A percentile compares a stretch with the other conserved stretches of the same genome.
These are phyloP conservation scores for Scaptomyza pallida DNA, from an alignment of 1,140 invertebrate genomes.

Conservation along the genomic window DNA sequence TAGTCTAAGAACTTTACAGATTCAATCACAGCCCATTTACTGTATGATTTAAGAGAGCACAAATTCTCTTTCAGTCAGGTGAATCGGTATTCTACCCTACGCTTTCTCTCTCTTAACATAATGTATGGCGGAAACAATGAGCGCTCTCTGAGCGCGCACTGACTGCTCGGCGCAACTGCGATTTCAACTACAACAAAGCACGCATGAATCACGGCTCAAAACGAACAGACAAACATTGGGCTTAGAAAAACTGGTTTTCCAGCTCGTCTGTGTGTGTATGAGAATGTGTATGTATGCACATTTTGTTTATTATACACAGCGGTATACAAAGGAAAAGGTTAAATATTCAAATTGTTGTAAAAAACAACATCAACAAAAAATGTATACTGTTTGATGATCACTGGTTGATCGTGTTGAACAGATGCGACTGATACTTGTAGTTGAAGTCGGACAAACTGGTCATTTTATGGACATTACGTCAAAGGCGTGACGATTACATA, in stretches of 20 bases:
- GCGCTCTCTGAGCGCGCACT: slow-evolving; percentile 31
- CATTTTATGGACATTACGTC: slow-evolving; percentile 49
- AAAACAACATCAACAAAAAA: slow-evolving; percentile 31
- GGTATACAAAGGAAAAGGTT: slow-evolving; percentile 65
- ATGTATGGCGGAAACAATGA: slow-evolving; percentile 33
- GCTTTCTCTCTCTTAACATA: slow-evolving; percentile 1
- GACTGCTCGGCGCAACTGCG: slow-evolving; percentile 21
- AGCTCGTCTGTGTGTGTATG: background rate
- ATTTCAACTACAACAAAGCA: slow-evolving; percentile 46
- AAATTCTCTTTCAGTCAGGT: slow-evolving; percentile 32
- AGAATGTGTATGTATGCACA: slow-evolving; percentile 65
- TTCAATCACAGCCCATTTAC: slow-evolving; percentile 15
- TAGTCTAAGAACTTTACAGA: background rate
- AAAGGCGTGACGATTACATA: slow-evolving; percentile 27
- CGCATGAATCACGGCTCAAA: slow-evolving; percentile 77
- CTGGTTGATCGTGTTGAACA: slow-evolving; percentile 28
- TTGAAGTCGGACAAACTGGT: slow-evolving; percentile 36
- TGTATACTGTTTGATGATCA: slow-evolving; percentile 1
- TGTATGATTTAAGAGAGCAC: slow-evolving; percentile 60
- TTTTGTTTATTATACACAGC: slow-evolving; percentile 32
- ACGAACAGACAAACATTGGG: slow-evolving; percentile 39
- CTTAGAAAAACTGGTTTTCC: slow-evolving; percentile 76
- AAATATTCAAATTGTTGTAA: slow-evolving; percentile 66
- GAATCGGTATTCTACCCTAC: slow-evolving; percentile 5
- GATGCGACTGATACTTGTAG: slow-evolving; percentile 18